Base-by-base conservation (phyloP, 2,888 invertebrate genomes). In the Tigriopus californicus region DNA sequence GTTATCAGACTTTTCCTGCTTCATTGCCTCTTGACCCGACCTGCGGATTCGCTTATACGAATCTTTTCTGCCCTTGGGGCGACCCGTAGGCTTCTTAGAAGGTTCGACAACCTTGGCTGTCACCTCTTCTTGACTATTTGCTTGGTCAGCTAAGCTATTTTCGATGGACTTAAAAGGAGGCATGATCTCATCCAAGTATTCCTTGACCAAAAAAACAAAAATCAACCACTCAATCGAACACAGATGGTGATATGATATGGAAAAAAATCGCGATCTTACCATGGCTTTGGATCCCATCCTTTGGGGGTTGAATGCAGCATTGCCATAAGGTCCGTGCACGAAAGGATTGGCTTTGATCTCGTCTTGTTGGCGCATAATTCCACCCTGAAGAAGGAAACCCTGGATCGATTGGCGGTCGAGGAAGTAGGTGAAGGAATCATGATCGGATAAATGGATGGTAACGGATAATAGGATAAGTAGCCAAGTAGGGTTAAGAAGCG, bases 241-340 rank as follows among this genome's bases (percentile, higher is more conserved):
- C 12, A 42, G 53, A 48, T 60, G 65, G 67, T 40, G 67, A 66
- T 5, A 25, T 8, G 58, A 61, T 47, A 61, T 15, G 47, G 47
- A 33, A n/a, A n/a, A n/a, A n/a, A 33, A 33, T 33, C 33, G 33
- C 8, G 33, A n/a, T 73, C 76, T 75, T 66, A 79, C 79, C 68
- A 72, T 74, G 61, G 74, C 73, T 70, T 90, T 89, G 5, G 70
- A 66, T 56, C 89, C 89, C 64, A 87, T 81, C 76, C 91, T 92
- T 71, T 91, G 90, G 12, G 94, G 94, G 64, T 85, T 83, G 73
- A 92, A 94, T 61, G 83, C 83, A 44, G 91, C 85, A 74, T 92
- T 89, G 48, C 90, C 88, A 76, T 89, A 89, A 64, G 84, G 80
- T 56, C 87, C 85, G 62, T 84, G 81, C 53, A 86, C 76, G 72